A percentile compares a stretch with the other conserved stretches of the same genome.
These are phyloP conservation scores for Eupithecia dodoneata DNA, from an alignment of 2,888 invertebrate species.

Conservation along the genomic window DNA sequence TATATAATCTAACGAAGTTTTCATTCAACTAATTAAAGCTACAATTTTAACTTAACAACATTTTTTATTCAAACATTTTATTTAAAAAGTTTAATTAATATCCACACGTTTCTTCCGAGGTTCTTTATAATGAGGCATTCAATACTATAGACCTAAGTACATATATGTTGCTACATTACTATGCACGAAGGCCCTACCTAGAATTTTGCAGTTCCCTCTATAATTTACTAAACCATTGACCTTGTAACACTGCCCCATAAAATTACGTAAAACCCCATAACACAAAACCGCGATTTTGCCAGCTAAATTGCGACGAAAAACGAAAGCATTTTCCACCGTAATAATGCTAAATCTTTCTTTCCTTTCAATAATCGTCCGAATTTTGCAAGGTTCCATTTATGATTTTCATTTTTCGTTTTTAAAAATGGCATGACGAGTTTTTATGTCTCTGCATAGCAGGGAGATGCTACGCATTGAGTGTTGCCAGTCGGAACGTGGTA, in stretches of 20 bases:
- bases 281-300: neutral
- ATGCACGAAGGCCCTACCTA: slow-evolving; percentile 17
- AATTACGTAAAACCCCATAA: slow-evolving; percentile 33
- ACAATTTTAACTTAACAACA: neutral
- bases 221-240: slow-evolving; percentile 34
- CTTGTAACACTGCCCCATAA: slow-evolving; percentile 36
- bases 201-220: slow-evolving; percentile 32
- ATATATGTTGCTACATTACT: slow-evolving; percentile 1
- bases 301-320: neutral
- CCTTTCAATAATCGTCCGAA: neutral
- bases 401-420: slow-evolving; percentile 25
- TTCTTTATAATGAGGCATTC: slow-evolving; percentile 13
- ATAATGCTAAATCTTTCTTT: neutral
- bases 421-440: slow-evolving; percentile 36
- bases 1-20: neutral
- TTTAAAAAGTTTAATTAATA: neutral
- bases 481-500: slow-evolving; percentile 50
- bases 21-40: neutral
- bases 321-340: neutral
- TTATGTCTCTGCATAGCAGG: slow-evolving; percentile 74
- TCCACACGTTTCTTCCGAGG: neutral
- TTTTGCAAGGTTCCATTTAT: slow-evolving; percentile 12
- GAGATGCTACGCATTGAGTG: slow-evolving; percentile 57
- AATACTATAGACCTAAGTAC: neutral
- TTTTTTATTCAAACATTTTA: neutral